Evolutionary conservation across 2,113 vertebrate species (phyloP), one percentile per base, ranked within the genome.

Genomic region (Hemibagrus wyckioides): DNA sequence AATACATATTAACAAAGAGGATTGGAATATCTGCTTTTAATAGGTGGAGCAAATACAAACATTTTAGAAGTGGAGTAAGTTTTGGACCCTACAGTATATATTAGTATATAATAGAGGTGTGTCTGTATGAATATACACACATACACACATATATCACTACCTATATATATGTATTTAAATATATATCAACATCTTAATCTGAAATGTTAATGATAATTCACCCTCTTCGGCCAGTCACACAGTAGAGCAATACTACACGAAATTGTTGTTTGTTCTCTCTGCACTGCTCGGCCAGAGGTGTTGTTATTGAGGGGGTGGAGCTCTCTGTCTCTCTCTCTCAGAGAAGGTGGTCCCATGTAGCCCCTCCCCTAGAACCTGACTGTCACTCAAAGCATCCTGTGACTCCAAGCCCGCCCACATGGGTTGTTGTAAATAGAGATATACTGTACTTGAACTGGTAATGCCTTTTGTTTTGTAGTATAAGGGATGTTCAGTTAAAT

Each of bases 401-500:
- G 59, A 92, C 87, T 89, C 87, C 73, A 48, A 50, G 86, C 2
- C 0, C 71, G 86, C 87, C 86, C 83, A 90, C 73, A 82, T 85
- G 88, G 88, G 77, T 90, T 87, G 73, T 86, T 93, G 92, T 93
- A 94, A 87, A 94, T 94, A 95, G 91, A 92, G 88, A 92, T 90
- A 88, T 94, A 94, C 94, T 95, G 87, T 94, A 95, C 94, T 95
- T 94, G 93, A 94, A 93, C 89, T 92, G 87, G 77, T 90, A 88
- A 91, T 91, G 90, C 87, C 90, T 92, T 91, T 90, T 91, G 88
- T 94, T 87, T 94, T 93, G 85, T 94, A 93, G 92, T 90, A 85
- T 88, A 93, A 92, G 91, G 90, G 93, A 91, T 92, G 89, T 93
- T 93, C 84, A 88, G 89, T 89, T 90, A 92, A 88, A 86, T 92